A percentile compares a stretch with the other conserved stretches of the same genome.
These are phyloP conservation scores for Xiphophorus birchmanni DNA, from an alignment of 2,797 vertebrate species.

Conservation along the genomic window DNA sequence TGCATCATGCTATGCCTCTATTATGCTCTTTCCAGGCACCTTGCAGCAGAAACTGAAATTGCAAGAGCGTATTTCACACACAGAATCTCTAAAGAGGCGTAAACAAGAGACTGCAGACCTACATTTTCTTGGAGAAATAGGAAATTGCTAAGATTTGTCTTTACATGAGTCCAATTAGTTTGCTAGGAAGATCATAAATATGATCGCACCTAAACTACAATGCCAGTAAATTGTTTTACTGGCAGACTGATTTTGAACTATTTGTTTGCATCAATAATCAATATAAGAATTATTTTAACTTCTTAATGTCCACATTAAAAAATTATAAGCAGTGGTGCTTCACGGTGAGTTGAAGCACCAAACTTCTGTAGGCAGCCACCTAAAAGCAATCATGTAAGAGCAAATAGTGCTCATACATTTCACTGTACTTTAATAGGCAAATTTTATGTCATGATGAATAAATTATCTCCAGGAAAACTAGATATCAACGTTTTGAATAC, in stretches of 20 bases:
- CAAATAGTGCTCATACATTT: neutral
- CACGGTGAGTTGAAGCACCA: neutral
- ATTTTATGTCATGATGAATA: no score
- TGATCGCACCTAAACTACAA: neutral
- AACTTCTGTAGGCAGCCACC: neutral
- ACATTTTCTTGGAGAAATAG: neutral
- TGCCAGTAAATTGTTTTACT: neutral
- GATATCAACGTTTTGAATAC: neutral
- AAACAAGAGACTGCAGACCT: neutral
- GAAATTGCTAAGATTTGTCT: neutral
- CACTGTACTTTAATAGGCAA: neutral
- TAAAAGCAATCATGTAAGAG: neutral
- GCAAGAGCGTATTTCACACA: neutral
- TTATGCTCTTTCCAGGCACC: neutral
- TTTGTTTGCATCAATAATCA: neutral
- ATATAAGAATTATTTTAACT: neutral
- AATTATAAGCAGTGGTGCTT: neutral
- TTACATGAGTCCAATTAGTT: neutral
- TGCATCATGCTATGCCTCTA: neutral
- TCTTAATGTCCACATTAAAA: neutral
- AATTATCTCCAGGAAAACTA: neutral
- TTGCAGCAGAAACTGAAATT: neutral
- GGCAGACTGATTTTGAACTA: no score
- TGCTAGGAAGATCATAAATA: neutral
- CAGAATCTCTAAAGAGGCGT: neutral